These are phyloP conservation scores for Dryobates pubescens DNA, from an alignment of 2,797 vertebrate species.

Conservation along the genomic window DNA sequence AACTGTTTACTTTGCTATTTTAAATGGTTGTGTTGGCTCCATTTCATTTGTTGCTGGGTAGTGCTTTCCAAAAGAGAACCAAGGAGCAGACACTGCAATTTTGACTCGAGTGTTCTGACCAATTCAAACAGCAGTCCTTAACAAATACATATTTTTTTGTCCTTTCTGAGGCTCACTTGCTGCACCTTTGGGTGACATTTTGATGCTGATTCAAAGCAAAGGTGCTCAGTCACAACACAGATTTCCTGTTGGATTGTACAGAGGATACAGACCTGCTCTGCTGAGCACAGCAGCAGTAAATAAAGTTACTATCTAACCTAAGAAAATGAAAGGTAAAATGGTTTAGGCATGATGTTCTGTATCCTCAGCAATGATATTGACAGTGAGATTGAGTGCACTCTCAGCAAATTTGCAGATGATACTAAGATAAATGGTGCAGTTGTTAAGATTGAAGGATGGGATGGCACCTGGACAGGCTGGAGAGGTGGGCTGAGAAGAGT, in stretches of 20 bases:
- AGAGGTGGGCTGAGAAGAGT: too few relatives aligned
- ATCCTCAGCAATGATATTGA: too few relatives aligned
- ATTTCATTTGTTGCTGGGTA: constrained; percentile 24
- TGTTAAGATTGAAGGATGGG: too few relatives aligned
- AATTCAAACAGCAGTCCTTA: neutral
- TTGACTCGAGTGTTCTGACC: neutral
- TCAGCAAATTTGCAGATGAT: too few relatives aligned
- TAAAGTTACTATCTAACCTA: constrained; percentile 26
- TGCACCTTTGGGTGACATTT: neutral
- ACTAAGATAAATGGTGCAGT: too few relatives aligned
- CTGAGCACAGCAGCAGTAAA: neutral
- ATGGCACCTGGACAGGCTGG: too few relatives aligned
- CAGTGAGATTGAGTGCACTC: too few relatives aligned
- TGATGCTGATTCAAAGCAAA: neutral
- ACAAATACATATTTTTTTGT: neutral
- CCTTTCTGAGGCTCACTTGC: neutral
- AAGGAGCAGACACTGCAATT: neutral
- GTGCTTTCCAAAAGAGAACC: constrained; percentile 25
- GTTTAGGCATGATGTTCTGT: neutral
- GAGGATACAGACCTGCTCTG: neutral
- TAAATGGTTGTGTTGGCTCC: constrained; percentile 36
- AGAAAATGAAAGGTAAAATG: neutral
- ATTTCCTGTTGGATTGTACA: neutral
- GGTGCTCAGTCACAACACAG: neutral
- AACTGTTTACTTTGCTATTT: constrained; percentile 67